Conservation (phyloP, 2,797 vertebrate genomes). For the Chaetodon trifasciatus region DNA sequence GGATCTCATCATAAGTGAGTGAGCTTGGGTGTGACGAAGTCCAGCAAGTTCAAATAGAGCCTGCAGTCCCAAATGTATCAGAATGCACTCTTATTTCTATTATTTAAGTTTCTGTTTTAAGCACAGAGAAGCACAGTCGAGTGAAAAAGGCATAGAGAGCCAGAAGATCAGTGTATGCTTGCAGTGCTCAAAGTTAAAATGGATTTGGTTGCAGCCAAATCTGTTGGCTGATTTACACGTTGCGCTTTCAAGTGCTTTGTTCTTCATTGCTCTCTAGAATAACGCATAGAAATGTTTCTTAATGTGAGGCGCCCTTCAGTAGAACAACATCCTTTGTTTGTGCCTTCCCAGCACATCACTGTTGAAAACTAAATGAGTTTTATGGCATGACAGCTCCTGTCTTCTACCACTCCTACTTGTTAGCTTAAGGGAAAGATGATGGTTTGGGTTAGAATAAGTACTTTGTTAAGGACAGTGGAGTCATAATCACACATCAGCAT, state of each 20-base stretch:
- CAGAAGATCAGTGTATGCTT: background rate
- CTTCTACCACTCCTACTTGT: background rate
- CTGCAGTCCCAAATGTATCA: background rate
- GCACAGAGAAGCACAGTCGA: background rate
- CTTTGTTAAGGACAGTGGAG: background rate
- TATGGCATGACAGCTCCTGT: background rate
- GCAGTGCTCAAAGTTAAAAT: background rate
- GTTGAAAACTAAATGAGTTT: background rate
- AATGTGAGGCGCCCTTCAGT: background rate
- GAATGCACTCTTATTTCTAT: background rate
- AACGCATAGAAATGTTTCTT: background rate
- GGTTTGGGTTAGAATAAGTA: background rate
- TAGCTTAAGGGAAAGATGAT: background rate
- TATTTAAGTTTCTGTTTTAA: background rate
- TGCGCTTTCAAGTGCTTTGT: background rate
- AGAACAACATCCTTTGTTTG: background rate
- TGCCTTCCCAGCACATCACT: background rate
- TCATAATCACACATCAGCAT: too few species aligned
- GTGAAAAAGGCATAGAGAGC: background rate
- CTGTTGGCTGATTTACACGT: constrained; percentile 2
- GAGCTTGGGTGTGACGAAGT: background rate
- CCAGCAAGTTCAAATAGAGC: background rate
- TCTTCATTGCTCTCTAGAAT: background rate
- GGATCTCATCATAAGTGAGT: background rate
- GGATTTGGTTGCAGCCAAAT: background rate